Conservation (phyloP, 2,797 vertebrate species). For the Tenualosa thibaudeaui region DNA sequence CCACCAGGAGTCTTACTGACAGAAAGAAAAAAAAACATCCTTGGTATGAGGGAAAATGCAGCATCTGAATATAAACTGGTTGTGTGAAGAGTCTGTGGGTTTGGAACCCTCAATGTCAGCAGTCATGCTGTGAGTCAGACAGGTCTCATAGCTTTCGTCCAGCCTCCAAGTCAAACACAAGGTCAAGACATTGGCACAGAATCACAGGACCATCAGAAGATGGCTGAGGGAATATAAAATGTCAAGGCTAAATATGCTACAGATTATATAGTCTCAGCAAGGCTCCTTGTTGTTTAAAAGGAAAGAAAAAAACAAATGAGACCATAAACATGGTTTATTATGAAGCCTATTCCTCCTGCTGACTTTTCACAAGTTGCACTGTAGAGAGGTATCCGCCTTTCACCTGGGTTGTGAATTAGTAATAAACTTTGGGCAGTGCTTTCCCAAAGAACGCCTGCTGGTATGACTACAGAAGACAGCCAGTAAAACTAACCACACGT, state of each 20-base stretch:
- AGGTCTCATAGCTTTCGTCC: not conserved
- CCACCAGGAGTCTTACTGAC: not conserved
- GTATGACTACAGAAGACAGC: slow-evolving; percentile 1
- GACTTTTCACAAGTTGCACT: slow-evolving; percentile 58
- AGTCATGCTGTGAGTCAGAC: not conserved
- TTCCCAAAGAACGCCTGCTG: slow-evolving; percentile 65
- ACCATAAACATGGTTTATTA: not conserved
- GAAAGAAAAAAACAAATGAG: not conserved
- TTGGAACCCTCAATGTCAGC: not conserved
- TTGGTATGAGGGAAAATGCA: not conserved
- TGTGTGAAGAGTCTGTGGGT: not conserved
- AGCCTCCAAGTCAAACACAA: not conserved
- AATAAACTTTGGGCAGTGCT: slow-evolving; percentile 65
- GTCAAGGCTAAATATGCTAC: not conserved
- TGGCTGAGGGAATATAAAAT: not conserved
- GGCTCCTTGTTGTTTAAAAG: not conserved
- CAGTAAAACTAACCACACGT: slow-evolving; percentile 23
- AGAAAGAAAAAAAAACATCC: not conserved
- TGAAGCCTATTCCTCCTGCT: slow-evolving; percentile 32
- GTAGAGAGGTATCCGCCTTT: slow-evolving; percentile 59
- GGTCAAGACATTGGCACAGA: not conserved
- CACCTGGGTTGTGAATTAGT: slow-evolving; percentile 61
- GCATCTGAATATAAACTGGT: not conserved
- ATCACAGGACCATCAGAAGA: not conserved
- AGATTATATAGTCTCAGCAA: slow-evolving; percentile 14